These are phyloP conservation scores for Nesidiocoris tenuis DNA, from an alignment of 2,888 invertebrate species.

Conservation along the genomic window DNA sequence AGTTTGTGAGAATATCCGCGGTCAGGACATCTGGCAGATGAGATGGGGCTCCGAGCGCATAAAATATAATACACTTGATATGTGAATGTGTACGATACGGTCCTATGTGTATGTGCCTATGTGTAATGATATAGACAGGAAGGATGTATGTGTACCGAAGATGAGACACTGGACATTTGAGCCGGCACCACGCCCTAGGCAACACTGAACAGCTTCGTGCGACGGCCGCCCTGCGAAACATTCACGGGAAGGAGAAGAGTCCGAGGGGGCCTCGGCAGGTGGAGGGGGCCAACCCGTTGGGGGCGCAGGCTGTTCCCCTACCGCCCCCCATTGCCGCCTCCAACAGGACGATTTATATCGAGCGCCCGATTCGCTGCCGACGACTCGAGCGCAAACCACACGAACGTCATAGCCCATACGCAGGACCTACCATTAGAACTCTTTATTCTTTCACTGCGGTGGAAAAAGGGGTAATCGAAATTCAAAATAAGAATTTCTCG, in stretches of 20 bases:
- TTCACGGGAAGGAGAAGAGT: background rate
- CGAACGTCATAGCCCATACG: background rate
- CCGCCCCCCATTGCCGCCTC: constrained; percentile 8
- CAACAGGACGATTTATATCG: constrained; percentile 40
- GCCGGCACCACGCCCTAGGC: constrained; percentile 44
- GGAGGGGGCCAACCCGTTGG: background rate
- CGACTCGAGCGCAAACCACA: background rate
- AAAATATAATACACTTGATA: constrained; percentile 37
- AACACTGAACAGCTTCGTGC: constrained; percentile 30
- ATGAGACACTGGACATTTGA: constrained; percentile 38
- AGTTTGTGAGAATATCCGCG: constrained; percentile 18
- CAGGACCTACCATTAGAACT: too few relatives aligned
- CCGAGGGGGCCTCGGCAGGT: background rate
- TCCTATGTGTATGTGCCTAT: background rate
- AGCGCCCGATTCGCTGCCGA: constrained; percentile 29
- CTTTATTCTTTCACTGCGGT: too few relatives aligned
- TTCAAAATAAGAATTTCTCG: too few relatives aligned
- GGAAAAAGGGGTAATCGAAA: too few relatives aligned
- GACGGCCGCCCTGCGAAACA: background rate
- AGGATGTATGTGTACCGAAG: constrained; percentile 16
- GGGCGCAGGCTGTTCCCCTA: constrained; percentile 5
- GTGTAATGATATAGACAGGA: background rate
- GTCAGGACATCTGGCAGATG: constrained; percentile 43
- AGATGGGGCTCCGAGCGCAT: background rate
- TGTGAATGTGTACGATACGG: constrained; percentile 13